Evolutionary conservation across 37 sponge, comb jelly and placozoan species (phyloP), one percentile per base, ranked within the genome.

Genomic region (Eunapius fragilis): DNA sequence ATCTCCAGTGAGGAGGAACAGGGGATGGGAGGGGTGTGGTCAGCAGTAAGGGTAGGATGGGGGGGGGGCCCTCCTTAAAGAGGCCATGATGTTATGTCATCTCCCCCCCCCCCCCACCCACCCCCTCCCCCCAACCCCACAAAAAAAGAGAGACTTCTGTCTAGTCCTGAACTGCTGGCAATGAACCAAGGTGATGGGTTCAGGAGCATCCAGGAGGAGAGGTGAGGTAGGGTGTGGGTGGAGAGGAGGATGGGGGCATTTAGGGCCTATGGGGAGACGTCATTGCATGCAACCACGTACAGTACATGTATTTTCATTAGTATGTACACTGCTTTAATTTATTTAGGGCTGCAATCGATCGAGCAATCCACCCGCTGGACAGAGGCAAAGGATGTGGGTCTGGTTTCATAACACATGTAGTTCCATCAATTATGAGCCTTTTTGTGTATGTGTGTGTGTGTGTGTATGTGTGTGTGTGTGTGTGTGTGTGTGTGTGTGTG

Each of bases 311-410:
- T 4, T 12, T n/a, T n/a, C n/a, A n/a, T n/a, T n/a, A n/a, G 14
- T 14, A 14, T 71, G 84, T 68, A 85, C 24, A 25, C 67, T 33
- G 22, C 25, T 31, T 87, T 13, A 72, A 41, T 37, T 5, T 35
- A 49, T 58, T 11, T 37, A 93, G 98, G 71, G 72, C 67, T 27
- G 70, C 94, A 37, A 85, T 98, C 70, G 98, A 96, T 69, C 50
- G 88, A 84, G 93, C 92, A 11, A 96, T 94, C 2, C 96, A 96
- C 47, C 47, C 82, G 11, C 28, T 96, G 71, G 92, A 98, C 71
- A 49, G 80, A 74, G 96, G 96, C 11, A 96, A 96, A 86, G 98
- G 98, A 94, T 92, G 98, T 97, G 50, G 79, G 87, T 80, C 14
- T 31, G 41, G 4, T 11, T 3, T 2, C 7, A 30, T 85, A 25